Base-by-base conservation (phyloP, 1,140 invertebrate species). In the Sinonovacula constricta region DNA sequence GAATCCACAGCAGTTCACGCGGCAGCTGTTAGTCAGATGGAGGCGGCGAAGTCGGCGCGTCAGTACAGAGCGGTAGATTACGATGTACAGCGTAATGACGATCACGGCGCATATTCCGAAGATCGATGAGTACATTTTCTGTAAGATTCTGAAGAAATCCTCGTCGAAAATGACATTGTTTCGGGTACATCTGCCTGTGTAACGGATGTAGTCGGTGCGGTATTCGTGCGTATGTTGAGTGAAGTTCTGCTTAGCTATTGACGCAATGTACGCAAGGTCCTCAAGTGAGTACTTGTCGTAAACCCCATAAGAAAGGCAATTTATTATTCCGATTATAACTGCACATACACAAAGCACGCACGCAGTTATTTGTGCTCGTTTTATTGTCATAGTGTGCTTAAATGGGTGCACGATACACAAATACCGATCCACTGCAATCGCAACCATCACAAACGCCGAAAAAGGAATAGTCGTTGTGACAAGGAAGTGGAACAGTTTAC, bases 321-420 rank as follows among this genome's bases (percentile, higher is more conserved):
- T 79, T 18, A 88, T 75, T 2, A 88, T 57, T 14, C 88, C 88
- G 7, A 88, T 59, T 45, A 75, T 59, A 5, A 81, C 79, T 15
- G 87, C 82, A 49, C 86, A 81, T 15, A 85, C 24, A 28, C 81
- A 79, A 4, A 89, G 56, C 31, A 79, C 45, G 14, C 74, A 78
- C 33, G 85, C 85, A 10, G 86, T 79, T 24, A 87, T 82, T 66
- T 89, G 86, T 2, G 89, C 87, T 28, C 88, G 66, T 65, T 70
- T 71, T 12, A 85, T 83, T 4, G 86, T 90, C 81, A 90, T 88
- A 0, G 79, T 81, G 24, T 86, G 85, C 14, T 83, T 76, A 57
- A 85, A 89, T 7, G 88, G 88, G 67, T 85, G 86, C 31, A 88
- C 88, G 53, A 90, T 89, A 57, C 89, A 89, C 24, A 89, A 65